Evolutionary conservation across 2,888 invertebrate genomes (phyloP), one percentile per base, ranked within the genome.

Genomic region (Hydrotaea cyrtoneurina): DNA sequence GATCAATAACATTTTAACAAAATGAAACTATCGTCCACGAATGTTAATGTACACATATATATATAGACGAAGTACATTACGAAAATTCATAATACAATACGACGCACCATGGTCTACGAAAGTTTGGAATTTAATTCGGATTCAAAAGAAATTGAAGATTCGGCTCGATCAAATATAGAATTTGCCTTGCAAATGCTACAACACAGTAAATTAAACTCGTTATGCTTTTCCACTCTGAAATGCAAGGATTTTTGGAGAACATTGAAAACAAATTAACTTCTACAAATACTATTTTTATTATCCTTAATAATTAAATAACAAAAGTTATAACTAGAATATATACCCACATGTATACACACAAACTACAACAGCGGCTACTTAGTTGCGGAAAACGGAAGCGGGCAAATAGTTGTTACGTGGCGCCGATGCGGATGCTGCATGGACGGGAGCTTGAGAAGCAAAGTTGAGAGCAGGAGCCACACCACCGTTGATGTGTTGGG

Each of bases 381-480:
- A 62, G 10, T 36, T 89, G 66, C 88, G 88, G 72, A 90, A 86
- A 80, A 90, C 86, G n/a, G 90, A 90, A 10, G 90, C 87, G 19
- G 90, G 90, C 85, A 90, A 86, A 62, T 89, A 89, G 10, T 26
- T 57, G 39, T 17, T 69, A 46, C 71, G 71, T 71, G 85, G 36
- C 39, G 87, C 86, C 7, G 90, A 88, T 10, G 73, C 72, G 5
- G 46, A 43, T 43, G 8, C 46, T 81, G 57, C 53, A 55, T 11
- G 19, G 11, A 66, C 39, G 5, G 66, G 43, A 31, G 83, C 87
- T 46, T 86, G 87, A n/a, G 90, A 90, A 15, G 89, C 90, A 71
- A 90, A 90, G 86, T 90, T 89, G 39, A 90, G 62, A 0, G 86
- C 86, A n/a, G 88, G 87, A 26, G 89, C 89, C 72, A 88, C 88